These are phyloP conservation scores for Macrophya alboannulata DNA, from an alignment of 2,888 invertebrate species.

Conservation along the genomic window DNA sequence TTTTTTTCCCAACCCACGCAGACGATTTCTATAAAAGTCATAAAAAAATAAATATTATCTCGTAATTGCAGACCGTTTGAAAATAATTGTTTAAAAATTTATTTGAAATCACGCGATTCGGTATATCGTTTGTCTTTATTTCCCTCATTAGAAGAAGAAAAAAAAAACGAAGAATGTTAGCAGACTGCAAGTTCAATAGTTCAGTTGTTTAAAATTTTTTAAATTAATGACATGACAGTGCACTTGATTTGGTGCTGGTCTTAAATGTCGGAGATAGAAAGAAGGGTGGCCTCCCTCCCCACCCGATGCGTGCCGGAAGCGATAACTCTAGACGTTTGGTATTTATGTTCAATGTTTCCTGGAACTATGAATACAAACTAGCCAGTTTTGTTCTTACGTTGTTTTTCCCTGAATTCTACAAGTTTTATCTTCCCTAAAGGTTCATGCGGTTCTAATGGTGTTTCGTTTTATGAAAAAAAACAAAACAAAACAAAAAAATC, in stretches of 20 bases:
- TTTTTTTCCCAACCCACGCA: background rate
- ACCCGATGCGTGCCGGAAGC: conserved; percentile 44
- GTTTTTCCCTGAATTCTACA: background rate
- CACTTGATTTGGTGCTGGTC: background rate
- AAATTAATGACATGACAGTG: conserved; percentile 31
- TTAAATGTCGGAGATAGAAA: conserved; percentile 12
- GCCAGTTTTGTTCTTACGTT: conserved; percentile 21
- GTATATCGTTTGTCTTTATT: background rate
- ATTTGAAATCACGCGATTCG: background rate
- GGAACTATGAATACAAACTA: conserved; percentile 41
- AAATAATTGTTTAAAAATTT: background rate
- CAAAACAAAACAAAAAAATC: background rate
- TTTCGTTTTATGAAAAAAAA: background rate
- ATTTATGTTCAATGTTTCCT: conserved; percentile 52
- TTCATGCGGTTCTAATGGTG: background rate
- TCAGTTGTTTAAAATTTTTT: conserved; percentile 9
- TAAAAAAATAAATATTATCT: background rate
- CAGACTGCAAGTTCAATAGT: background rate
- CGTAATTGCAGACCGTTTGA: background rate
- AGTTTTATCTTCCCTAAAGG: background rate
- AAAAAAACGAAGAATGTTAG: background rate
- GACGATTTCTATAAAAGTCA: background rate
- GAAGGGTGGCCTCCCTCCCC: background rate
- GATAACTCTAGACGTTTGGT: conserved; percentile 46
- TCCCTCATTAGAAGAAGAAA: background rate